Evolutionary conservation across 2,888 invertebrate genomes (phyloP).

Genomic region (Diaphora mendica): DNA sequence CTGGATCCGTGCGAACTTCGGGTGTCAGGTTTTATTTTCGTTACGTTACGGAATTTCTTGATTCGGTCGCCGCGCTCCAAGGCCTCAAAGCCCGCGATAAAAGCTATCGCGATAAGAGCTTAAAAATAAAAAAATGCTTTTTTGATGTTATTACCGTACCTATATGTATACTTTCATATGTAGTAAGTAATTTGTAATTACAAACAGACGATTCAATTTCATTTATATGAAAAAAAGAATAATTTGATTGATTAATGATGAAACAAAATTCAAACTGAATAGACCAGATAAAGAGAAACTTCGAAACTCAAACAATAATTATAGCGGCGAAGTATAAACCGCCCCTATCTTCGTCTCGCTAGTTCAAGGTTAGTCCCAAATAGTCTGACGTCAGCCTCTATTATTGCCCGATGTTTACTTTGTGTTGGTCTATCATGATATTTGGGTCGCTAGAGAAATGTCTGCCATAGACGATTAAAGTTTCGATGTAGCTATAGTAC

Average conservation of each 20-base stretch:
- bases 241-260: background rate
- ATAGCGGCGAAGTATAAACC: constrained; percentile 4
- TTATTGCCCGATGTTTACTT: constrained; percentile 17
- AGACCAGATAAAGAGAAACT: background rate
- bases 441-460: constrained; percentile 18
- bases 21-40: no score
- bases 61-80: no score
- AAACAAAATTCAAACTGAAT: background rate
- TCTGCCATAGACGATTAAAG: constrained; percentile 13
- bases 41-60: no score
- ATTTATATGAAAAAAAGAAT: no score
- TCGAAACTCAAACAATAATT: background rate
- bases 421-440: constrained; percentile 18
- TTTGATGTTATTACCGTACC: no score
- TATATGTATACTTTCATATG: no score
- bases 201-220: no score
- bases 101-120: no score
- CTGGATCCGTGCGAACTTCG: no score
- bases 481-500: background rate
- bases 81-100: no score
- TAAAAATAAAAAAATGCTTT: no score
- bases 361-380: constrained; percentile 50
- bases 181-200: no score
- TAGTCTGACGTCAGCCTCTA: constrained; percentile 35
- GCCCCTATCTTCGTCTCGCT: constrained; percentile 22